phyloP scores from a whole-genome alignment of 2,797 vertebrate species.

The Girardinus metallicus region DNA sequence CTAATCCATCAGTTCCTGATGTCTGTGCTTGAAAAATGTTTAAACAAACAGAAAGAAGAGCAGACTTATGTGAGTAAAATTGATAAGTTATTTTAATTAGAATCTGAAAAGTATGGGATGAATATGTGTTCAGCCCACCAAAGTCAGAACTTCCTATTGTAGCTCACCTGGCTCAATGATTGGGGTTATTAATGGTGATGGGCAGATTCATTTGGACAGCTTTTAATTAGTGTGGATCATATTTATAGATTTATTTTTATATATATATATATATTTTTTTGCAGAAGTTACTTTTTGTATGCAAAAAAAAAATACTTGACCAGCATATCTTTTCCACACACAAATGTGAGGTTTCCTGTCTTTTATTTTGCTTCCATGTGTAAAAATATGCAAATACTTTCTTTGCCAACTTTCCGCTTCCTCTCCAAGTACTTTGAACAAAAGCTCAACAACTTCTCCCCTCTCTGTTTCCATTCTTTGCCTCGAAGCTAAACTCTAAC shows the following conservation, averaged over 20 bases:
- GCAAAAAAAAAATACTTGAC: background rate
- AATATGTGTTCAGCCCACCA: background rate
- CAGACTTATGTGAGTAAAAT: background rate
- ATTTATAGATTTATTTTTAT: background rate
- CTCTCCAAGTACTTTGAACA: background rate
- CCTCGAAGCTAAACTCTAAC: background rate
- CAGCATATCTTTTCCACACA: slow-evolving; percentile 8
- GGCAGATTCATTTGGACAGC: background rate
- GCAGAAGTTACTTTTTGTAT: background rate
- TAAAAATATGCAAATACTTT: background rate
- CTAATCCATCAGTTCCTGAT: background rate
- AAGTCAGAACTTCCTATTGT: background rate
- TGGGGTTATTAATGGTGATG: background rate
- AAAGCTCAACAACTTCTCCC: background rate
- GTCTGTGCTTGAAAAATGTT: background rate
- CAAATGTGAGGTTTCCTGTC: background rate
- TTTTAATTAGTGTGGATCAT: background rate
- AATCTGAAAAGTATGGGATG: background rate
- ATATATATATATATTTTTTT: background rate
- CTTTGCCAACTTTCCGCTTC: background rate
- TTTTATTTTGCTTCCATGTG: background rate
- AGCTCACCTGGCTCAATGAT: background rate
- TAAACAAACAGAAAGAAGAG: background rate
- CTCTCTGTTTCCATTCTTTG: background rate
- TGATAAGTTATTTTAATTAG: background rate